phyloP scores from a whole-genome alignment of 2,113 vertebrate species.

The Scartelaos histophorus region DNA sequence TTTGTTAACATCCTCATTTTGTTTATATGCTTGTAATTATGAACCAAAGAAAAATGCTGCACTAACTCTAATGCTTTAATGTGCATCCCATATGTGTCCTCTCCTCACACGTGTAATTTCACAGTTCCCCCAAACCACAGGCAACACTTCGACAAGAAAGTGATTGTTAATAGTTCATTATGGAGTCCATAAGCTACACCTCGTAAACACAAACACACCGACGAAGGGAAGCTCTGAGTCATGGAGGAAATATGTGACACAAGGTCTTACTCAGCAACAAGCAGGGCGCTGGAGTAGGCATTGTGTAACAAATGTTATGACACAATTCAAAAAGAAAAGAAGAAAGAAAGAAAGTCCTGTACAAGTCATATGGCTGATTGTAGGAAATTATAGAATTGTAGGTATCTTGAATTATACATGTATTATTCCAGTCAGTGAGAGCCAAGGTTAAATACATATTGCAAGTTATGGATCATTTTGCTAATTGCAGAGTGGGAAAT shows the following conservation, averaged over 20 bases:
- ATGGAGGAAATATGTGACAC: conserved; percentile 61
- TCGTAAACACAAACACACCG: conserved; percentile 73
- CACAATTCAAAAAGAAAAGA: too few species aligned
- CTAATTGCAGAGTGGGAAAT: too few species aligned
- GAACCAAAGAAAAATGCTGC: background rate
- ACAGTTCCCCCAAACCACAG: conserved; percentile 59
- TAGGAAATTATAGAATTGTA: background rate
- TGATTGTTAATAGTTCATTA: conserved; percentile 76
- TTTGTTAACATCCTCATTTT: background rate
- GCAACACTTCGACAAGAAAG: conserved; percentile 73
- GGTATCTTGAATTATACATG: background rate
- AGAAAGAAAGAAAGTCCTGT: too few species aligned
- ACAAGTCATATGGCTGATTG: background rate
- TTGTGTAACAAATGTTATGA: background rate
- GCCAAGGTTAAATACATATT: too few species aligned
- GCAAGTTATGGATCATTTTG: too few species aligned
- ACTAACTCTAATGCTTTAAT: conserved; percentile 6
- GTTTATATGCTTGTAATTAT: background rate
- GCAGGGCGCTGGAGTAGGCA: background rate
- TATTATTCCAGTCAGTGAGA: too few species aligned
- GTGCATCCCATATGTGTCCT: conserved; percentile 34
- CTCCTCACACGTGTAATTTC: conserved; percentile 39
- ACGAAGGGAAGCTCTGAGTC: conserved; percentile 72
- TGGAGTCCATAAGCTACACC: conserved; percentile 74
- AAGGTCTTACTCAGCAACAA: conserved; percentile 24